phyloP scores from a whole-genome alignment of 2,888 invertebrate species.

The Scaptomyza polygonia region DNA sequence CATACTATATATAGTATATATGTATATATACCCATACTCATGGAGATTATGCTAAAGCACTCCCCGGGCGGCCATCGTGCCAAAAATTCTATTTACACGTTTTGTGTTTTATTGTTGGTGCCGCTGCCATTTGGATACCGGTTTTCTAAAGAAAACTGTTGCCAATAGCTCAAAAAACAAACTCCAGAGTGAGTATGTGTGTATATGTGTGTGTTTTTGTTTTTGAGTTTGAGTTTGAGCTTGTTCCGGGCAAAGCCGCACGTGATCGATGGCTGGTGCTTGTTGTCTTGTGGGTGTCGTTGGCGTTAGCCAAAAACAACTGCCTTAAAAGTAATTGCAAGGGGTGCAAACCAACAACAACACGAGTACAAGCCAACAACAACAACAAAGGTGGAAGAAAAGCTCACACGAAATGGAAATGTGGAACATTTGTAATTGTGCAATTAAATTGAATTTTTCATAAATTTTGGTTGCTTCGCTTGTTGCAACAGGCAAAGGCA shows the following conservation, averaged over 20 bases:
- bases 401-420: constrained; percentile 55
- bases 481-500: constrained; percentile 38
- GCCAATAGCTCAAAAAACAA: constrained; percentile 77
- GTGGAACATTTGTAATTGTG: constrained; percentile 81
- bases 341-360: constrained; percentile 64
- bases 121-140: constrained; percentile 17
- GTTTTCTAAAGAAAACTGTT: constrained; percentile 55
- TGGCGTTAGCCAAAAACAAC: constrained; percentile 58
- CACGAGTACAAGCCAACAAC: constrained; percentile 27
- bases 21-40: too few species aligned
- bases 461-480: constrained; percentile 64
- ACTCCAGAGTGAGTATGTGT: constrained; percentile 35
- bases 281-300: constrained; percentile 71
- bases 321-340: constrained; percentile 78
- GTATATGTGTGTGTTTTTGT: constrained; percentile 2
- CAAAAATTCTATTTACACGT: constrained; percentile 84
- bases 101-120: constrained; percentile 82
- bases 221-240: constrained; percentile 28
- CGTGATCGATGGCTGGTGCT: constrained; percentile 72
- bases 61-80: constrained; percentile 82
- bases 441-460: constrained; percentile 84
- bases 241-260: constrained; percentile 69
- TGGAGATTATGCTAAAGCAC: constrained; percentile 83
- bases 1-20: too few species aligned
- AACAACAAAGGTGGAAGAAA: constrained; percentile 1